Evolutionary conservation across 2,113 vertebrate species (phyloP).

Genomic region (Chrysochloris asiatica): DNA sequence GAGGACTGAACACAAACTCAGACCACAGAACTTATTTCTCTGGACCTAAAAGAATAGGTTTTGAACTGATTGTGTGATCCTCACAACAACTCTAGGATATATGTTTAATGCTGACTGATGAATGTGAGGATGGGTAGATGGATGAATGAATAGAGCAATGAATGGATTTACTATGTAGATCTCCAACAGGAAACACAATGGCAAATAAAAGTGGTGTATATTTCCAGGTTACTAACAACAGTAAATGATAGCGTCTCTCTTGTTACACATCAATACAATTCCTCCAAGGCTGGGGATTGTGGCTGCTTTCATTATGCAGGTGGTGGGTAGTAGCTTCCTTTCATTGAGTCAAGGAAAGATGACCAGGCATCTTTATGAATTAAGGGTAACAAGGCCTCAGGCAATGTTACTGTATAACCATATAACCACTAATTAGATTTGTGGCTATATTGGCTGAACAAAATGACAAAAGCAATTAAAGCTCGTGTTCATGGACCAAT

Average conservation of each 20-base stretch:
- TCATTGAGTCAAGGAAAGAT: constrained; percentile 25
- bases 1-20: neutral
- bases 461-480: constrained; percentile 65
- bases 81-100: neutral
- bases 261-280: constrained; percentile 65
- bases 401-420: constrained; percentile 45
- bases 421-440: constrained; percentile 70
- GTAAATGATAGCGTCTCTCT: constrained; percentile 38
- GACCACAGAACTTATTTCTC: neutral
- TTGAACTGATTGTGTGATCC: neutral
- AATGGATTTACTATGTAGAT: constrained; percentile 35
- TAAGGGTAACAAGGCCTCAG: constrained; percentile 59
- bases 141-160: neutral
- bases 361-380: constrained; percentile 57
- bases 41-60: neutral
- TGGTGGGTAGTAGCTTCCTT: constrained; percentile 35
- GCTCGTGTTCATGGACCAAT: neutral
- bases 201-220: constrained; percentile 35
- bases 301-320: constrained; percentile 61
- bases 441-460: constrained; percentile 46
- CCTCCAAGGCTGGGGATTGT: constrained; percentile 39
- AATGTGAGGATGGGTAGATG: neutral
- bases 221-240: constrained; percentile 50
- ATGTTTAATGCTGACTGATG: constrained; percentile 2
- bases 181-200: constrained; percentile 33